Evolutionary conservation across 2,888 invertebrate genomes (phyloP).

Genomic region (Itoplectis maculator): DNA sequence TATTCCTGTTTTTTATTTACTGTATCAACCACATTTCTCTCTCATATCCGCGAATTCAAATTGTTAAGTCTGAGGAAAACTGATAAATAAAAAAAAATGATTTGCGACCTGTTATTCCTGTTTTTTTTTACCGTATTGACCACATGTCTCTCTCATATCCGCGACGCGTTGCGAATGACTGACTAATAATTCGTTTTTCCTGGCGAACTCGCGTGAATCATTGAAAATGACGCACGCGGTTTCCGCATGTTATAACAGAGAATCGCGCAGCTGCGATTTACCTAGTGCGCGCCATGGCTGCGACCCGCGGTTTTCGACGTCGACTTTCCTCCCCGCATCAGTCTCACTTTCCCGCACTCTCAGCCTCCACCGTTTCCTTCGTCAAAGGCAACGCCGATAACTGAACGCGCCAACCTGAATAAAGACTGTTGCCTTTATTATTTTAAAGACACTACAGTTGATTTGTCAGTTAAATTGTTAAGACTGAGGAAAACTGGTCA

Average conservation of each 20-base stretch:
- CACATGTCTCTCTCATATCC: neutral
- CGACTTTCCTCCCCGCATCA: constrained; percentile 29
- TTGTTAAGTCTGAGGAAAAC: too few species aligned
- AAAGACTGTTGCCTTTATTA: too few species aligned
- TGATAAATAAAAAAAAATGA: neutral
- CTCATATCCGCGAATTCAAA: too few species aligned
- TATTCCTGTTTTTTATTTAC: too few species aligned
- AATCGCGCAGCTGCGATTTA: constrained; percentile 29
- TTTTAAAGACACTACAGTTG: too few species aligned
- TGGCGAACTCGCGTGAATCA: constrained; percentile 43
- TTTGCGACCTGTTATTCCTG: neutral
- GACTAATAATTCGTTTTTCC: constrained; percentile 18
- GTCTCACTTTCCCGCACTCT: neutral
- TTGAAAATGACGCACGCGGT: constrained; percentile 45
- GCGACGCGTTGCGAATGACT: neutral
- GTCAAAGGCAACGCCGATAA: constrained; percentile 52
- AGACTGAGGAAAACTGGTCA: too few species aligned
- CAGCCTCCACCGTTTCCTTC: neutral
- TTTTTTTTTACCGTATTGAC: neutral
- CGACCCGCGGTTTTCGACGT: constrained; percentile 22
- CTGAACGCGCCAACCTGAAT: constrained; percentile 18
- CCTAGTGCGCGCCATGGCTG: constrained; percentile 64
- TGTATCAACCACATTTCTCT: neutral
- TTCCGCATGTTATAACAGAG: too few species aligned
- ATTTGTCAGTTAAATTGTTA: too few species aligned